Evolutionary conservation across 64 coral and sea anemone species (phyloP), one percentile per base, ranked within the genome.

Genomic region (Dendrophyllia cribrosa): DNA sequence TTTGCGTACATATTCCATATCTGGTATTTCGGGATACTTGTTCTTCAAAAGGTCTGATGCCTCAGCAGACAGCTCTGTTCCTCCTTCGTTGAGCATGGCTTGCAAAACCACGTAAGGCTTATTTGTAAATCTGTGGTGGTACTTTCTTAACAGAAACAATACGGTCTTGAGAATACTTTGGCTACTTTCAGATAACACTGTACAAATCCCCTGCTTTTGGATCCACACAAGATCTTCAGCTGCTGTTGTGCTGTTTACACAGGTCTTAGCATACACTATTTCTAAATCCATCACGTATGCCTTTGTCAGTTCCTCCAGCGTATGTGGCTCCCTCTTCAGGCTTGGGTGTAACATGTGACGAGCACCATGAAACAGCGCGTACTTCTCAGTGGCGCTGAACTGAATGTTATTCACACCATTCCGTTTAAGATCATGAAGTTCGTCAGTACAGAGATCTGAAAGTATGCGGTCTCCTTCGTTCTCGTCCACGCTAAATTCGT

Each of bases 381-480:
- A 71, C 20, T 56, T 17, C 12, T 83, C 79, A 43, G 34, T 72
- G 4, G 66, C 20, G 51, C 63, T 55, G 8, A 72, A 50, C 7
- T 70, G 47, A 12, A 51, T 6, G 22, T 86, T 9, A n/a, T 34
- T 5, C 9, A 86, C 11, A 25, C 19, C 49, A 44, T 51, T 53
- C 70, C 17, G 10, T 44, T 56, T 21, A 25, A 87, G n/a, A 56
- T 58, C 24, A 60, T 56, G 26, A 58, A 87, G 69, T 24, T 59
- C 23, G 9, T 73, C 68, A 22, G 51, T 34, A 74, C 85, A 87
- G 24, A 44, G 10, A 6, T 58, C 4, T 12, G 68, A 49, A 44
- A 87, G 66, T 74, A 87, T 74, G 17, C 68, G 22, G 11, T 87
- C 44, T 24, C 85, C 23, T 59, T 58, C 10, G 13, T 71, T 87